Percentiles rank a stretch among this genome's conserved stretches.
These are phyloP conservation scores for Brachyrhaphis roseni DNA, from an alignment of 2,797 vertebrate species.

Conservation along the genomic window DNA sequence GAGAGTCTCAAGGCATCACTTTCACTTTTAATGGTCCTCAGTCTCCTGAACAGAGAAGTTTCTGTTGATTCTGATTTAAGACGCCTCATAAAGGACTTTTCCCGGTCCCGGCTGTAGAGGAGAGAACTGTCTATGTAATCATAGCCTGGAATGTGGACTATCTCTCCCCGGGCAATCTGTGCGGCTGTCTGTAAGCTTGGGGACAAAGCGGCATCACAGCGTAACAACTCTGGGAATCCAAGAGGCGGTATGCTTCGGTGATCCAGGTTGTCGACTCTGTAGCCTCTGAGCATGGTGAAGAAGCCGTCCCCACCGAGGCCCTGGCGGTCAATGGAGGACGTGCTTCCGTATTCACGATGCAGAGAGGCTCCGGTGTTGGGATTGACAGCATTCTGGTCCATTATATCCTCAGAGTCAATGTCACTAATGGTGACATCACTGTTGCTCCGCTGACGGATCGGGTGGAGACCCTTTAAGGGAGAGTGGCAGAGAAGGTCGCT, in stretches of 20 bases:
- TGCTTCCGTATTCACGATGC: constrained; percentile 96
- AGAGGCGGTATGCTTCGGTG: constrained; percentile 84
- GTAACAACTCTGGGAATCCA: constrained; percentile 89
- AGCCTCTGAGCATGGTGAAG: constrained; percentile 91
- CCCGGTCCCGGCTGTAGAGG: constrained; percentile 84
- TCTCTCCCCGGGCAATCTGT: constrained; percentile 92
- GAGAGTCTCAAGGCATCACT: constrained; percentile 88
- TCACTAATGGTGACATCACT: constrained; percentile 98
- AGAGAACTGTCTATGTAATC: constrained; percentile 89
- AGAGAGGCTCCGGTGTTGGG: constrained; percentile 95
- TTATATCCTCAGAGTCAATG: constrained; percentile 91
- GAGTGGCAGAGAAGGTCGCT: constrained; percentile 89
- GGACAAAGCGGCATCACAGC: constrained; percentile 87
- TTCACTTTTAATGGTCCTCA: constrained; percentile 91
- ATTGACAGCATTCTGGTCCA: constrained; percentile 94
- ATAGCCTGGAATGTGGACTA: constrained; percentile 89
- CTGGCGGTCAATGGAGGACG: constrained; percentile 95
- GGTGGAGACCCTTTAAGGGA: constrained; percentile 89
- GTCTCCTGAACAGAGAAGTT: constrained; percentile 90
- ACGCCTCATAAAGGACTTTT: constrained; percentile 90
- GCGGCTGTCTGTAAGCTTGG: constrained; percentile 93
- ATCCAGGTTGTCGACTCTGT: constrained; percentile 86
- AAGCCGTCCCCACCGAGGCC: constrained; percentile 90
- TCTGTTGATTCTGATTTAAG: constrained; percentile 90
- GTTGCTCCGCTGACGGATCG: constrained; percentile 95